phyloP scores from a whole-genome alignment of 2,113 vertebrate species.

The Tetrax tetrax region DNA sequence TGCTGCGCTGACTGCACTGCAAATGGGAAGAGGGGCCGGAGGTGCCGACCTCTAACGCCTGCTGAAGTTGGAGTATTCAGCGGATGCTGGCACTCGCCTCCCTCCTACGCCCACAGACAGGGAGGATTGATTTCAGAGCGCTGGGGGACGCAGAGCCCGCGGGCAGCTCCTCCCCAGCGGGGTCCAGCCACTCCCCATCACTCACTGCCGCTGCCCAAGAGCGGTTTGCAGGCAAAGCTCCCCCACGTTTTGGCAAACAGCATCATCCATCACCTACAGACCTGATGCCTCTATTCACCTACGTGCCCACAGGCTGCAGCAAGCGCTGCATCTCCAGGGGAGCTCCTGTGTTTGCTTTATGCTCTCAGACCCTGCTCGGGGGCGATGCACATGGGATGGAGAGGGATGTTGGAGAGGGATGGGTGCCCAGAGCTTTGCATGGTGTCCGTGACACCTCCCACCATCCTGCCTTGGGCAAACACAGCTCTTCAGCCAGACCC shows the following conservation, averaged over 20 bases:
- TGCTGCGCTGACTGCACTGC: background rate
- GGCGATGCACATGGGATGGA: fast-evolving
- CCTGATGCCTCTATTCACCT: background rate
- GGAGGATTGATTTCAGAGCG: background rate
- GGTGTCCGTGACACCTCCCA: background rate
- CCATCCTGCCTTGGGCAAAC: background rate
- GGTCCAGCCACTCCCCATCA: background rate
- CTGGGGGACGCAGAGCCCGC: background rate
- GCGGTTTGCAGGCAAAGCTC: background rate
- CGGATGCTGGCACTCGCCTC: background rate
- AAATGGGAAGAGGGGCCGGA: background rate
- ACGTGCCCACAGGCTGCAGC: background rate
- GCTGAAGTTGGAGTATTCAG: background rate
- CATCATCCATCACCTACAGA: background rate
- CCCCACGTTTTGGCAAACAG: background rate
- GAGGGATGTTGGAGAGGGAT: background rate
- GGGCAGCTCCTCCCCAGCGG: background rate
- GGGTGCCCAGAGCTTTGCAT: background rate
- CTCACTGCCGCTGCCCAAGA: background rate
- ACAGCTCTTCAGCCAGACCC: background rate
- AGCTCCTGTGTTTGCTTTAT: background rate
- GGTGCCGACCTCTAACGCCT: fast-evolving
- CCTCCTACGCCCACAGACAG: background rate
- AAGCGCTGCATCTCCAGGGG: background rate
- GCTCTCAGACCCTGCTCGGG: background rate